Evolutionary conservation across 2,888 invertebrate genomes (phyloP), one percentile per base, ranked within the genome.

Genomic region (Globia sparganii): DNA sequence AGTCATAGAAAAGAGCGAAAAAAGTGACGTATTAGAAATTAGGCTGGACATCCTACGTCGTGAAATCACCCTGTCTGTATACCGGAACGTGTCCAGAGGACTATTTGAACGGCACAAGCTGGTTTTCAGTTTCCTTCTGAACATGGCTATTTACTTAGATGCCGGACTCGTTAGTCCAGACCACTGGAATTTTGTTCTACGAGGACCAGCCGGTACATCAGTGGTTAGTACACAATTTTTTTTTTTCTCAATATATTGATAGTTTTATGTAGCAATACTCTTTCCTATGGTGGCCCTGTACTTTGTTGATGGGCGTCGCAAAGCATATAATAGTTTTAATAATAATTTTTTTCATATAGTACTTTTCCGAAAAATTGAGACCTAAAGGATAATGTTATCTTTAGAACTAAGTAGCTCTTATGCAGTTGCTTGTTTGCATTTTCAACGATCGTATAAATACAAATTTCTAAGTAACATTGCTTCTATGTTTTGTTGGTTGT

Each of bases 41-140:
- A 97, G 99, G 21, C 96, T 99, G 49, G 94, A 97, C 34, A 97
- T 97, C 79, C 95, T 99, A 4, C 97, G 98, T 88, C 95, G 97
- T 31, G 98, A 98, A 93, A 99, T 99, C 86, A 98, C 99, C 0
- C 96, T 98, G 72, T 97, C 98, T 0, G 97, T 99, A 61, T 99
- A 99, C 91, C 97, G 97, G 15, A 99, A 99, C 91, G 98, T 99
- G 53, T 98, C 99, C 0, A 97, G 99, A 75, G 99, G 99, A 0
- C 97, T 99, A 18, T 99, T 99, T 91, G 99, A 99, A 93, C 97
- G 98, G 79, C 99, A 99, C 94, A 99, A 99, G 94, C 97, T 99
- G 1, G 98, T 99, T 75, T 99, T 98, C 92, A 98, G 98, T 91
- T 98, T 99, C 91, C 97, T 99, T 95, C 94, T 99, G 25, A 98